Percentiles rank a stretch among this genome's conserved stretches.
Evolutionary conservation across 2,797 vertebrate genomes (phyloP).

Genomic region (Eulemur mongoz): DNA sequence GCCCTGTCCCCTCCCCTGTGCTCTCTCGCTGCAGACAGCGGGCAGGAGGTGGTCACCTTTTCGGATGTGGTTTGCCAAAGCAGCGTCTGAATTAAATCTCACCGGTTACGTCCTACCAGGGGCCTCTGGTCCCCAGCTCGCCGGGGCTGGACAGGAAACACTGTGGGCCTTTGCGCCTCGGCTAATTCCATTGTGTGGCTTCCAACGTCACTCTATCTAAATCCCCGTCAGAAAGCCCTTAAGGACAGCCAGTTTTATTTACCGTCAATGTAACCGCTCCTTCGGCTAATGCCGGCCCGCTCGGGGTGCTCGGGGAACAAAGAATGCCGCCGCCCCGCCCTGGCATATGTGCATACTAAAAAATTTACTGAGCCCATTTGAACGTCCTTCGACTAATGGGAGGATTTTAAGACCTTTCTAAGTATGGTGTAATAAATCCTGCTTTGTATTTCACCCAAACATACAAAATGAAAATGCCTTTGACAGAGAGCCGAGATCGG

Average conservation of each 20-base stretch:
- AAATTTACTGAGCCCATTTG: slow-evolving; percentile 71
- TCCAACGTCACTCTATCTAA: slow-evolving; percentile 31
- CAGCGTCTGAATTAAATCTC: not conserved
- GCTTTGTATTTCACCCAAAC: slow-evolving; percentile 76
- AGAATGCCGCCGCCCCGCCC: slow-evolving; percentile 51
- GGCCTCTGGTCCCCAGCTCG: not conserved
- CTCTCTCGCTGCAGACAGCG: rapidly evolving
- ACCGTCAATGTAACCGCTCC: not conserved
- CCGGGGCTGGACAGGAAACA: not conserved
- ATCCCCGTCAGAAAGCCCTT: not conserved
- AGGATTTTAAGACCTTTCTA: slow-evolving; percentile 70
- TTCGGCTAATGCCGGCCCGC: not conserved
- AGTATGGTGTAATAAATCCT: slow-evolving; percentile 66
- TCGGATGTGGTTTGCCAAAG: not conserved
- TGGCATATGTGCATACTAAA: slow-evolving; percentile 71
- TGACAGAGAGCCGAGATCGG: slow-evolving; percentile 63
- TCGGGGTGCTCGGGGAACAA: slow-evolving; percentile 61
- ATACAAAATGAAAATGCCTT: slow-evolving; percentile 70
- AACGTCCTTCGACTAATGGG: slow-evolving; percentile 74
- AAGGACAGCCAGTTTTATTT: slow-evolving; percentile 12
- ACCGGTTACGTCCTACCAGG: not conserved
- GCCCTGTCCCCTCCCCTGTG: rapidly evolving
- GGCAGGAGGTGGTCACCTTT: no score
- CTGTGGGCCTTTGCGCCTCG: not conserved
- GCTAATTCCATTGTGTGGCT: not conserved